These are phyloP conservation scores for Pelecanoides urinatrix DNA, from an alignment of 2,113 vertebrate genomes.

Conservation along the genomic window DNA sequence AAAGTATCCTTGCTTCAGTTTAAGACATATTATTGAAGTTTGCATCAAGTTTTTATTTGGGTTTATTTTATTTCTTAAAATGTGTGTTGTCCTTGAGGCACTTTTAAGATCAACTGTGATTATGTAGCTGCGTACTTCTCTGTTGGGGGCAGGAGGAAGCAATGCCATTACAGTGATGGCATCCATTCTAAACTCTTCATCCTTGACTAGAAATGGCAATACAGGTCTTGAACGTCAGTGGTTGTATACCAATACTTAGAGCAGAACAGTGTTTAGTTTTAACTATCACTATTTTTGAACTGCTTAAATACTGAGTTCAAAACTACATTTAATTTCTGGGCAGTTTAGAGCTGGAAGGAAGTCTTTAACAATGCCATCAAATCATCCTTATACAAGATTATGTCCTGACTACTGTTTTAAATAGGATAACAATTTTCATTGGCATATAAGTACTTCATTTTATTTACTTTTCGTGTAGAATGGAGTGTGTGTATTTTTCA, in stretches of 20 bases:
- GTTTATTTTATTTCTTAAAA: background rate
- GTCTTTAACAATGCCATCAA: background rate
- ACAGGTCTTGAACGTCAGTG: background rate
- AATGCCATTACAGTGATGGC: background rate
- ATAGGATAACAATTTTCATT: background rate
- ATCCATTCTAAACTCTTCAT: background rate
- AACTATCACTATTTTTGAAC: background rate
- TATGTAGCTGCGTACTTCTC: background rate
- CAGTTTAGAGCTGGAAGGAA: background rate
- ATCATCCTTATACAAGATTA: background rate
- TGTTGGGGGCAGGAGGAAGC: background rate
- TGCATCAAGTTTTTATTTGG: background rate
- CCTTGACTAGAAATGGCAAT: background rate
- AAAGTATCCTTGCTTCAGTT: background rate
- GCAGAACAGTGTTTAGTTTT: background rate
- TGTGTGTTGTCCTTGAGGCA: background rate
- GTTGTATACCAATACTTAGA: background rate
- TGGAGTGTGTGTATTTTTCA: background rate
- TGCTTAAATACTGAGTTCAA: background rate
- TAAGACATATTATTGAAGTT: background rate
- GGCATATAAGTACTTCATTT: background rate
- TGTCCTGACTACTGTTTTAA: background rate
- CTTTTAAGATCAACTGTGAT: background rate
- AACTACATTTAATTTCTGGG: background rate
- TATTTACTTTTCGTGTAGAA: background rate